Evolutionary conservation across 23 tunicate species (phyloP), one percentile per base, ranked within the genome.

Genomic region (Halocynthia aurantium): DNA sequence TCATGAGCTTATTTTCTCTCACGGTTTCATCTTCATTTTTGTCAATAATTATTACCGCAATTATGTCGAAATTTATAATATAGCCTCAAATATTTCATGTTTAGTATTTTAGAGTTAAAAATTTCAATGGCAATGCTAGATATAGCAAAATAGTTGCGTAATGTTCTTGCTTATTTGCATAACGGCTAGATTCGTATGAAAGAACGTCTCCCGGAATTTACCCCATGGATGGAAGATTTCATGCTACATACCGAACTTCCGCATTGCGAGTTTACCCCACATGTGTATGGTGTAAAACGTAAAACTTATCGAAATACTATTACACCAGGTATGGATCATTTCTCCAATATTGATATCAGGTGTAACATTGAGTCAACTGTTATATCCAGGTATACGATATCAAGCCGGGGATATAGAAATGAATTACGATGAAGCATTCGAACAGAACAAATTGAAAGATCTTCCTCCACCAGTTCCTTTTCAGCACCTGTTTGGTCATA

Each of bases 341-440:
- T 58, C 15, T 58, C 63, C 15, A 1, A 58, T 15, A 58, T n/a
- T 58, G 15, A n/a, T 73, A 13, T 15, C 63, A 58, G 17, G 63
- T 1, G 17, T 0, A 13, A 68, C 1, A 2, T 68, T 68, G 2
- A 68, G 22, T 10, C 6, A 17, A 60, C 17, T 71, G 49, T 71
- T 71, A n/a, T 71, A 10, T 69, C 0, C 84, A 92, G 98, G 98
- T 56, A 68, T 82, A 66, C 50, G 84, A 44, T 50, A 74, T 17
- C 52, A 57, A 49, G 93, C 62, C 6, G 98, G 98, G 6, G 92
- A 92, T 64, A 17, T 84, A 12, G 8, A 64, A 7, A 66, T 57
- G 22, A 92, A 86, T 75, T 92, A 92, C 69, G 88, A 92, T 52
- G 65, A 73, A 63, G 92, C 98, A 22, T 55, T 57, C 22, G 81